Evolutionary conservation across 2,797 vertebrate species (phyloP).

Genomic region (Helicolenus hilgendorfi): DNA sequence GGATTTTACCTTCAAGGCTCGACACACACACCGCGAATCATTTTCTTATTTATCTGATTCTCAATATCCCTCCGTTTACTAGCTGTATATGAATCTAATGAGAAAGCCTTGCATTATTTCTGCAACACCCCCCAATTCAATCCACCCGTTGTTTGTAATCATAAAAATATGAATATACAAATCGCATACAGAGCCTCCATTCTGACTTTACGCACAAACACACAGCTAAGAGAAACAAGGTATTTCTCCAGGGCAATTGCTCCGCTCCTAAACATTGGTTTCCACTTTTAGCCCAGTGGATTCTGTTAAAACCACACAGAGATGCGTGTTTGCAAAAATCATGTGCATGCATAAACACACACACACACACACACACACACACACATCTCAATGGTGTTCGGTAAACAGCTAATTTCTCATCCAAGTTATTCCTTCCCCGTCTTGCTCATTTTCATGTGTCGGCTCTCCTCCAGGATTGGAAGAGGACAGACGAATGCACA

Average conservation of each 20-base stretch:
- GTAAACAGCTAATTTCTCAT: constrained; percentile 16
- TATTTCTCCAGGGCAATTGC: constrained; percentile 41
- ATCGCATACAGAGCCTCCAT: constrained; percentile 6
- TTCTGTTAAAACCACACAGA: constrained; percentile 30
- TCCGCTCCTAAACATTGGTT: constrained; percentile 35
- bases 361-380: neutral
- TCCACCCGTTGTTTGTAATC: neutral
- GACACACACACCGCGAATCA: neutral
- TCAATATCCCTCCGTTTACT: neutral
- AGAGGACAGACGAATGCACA: neutral
- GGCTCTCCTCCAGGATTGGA: neutral
- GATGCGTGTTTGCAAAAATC: neutral
- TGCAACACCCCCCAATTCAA: neutral
- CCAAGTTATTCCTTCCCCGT: neutral
- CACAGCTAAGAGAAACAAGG: constrained; percentile 13
- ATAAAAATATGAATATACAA: neutral
- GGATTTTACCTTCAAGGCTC: neutral
- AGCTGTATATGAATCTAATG: neutral
- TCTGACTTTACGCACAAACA: neutral
- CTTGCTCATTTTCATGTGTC: constrained; percentile 24
- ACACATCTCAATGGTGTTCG: constrained; percentile 2
- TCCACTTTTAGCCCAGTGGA: constrained; percentile 30
- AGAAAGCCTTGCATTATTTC: neutral
- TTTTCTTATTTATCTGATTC: neutral
- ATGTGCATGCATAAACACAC: neutral